Percentiles rank a stretch among this genome's conserved stretches.
phyloP scores from a whole-genome alignment of 2,797 vertebrate species.

The Microctenopoma steveboyesi region DNA sequence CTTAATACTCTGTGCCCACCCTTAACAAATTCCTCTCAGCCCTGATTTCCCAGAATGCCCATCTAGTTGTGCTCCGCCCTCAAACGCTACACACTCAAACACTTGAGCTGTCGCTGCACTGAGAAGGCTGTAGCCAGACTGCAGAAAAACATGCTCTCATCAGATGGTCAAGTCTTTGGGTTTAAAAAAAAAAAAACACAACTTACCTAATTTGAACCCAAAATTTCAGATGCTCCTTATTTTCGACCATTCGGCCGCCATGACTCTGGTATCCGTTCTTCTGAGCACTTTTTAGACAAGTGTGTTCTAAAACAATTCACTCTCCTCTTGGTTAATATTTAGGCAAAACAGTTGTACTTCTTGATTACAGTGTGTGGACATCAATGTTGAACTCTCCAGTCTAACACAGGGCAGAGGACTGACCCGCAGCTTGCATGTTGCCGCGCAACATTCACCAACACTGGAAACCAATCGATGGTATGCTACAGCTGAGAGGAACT shows the following conservation, averaged over 20 bases:
- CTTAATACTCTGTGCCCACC: not conserved
- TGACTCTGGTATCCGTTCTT: conserved; percentile 42
- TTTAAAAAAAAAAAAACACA: conserved; percentile 14
- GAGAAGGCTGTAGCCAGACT: not conserved
- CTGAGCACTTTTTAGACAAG: conserved; percentile 10
- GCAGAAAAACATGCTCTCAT: conserved; percentile 15
- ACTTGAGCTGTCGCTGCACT: conserved; percentile 1
- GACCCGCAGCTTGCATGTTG: conserved; percentile 62
- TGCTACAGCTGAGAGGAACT: conserved; percentile 64
- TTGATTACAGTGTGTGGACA: conserved; percentile 19
- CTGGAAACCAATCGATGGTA: conserved; percentile 71
- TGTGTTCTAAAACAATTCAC: conserved; percentile 27
- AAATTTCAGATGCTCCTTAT: conserved; percentile 33
- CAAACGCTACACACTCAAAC: conserved; percentile 18
- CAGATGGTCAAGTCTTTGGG: conserved; percentile 4
- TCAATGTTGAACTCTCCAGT: conserved; percentile 53
- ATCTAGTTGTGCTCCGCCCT: conserved; percentile 40
- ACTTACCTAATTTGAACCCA: conserved; percentile 63
- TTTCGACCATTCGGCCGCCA: conserved; percentile 19
- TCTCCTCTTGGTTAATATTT: conserved; percentile 35
- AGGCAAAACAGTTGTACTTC: conserved; percentile 29
- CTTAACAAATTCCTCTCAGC: conserved; percentile 15
- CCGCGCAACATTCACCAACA: conserved; percentile 43
- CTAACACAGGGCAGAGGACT: conserved; percentile 55
- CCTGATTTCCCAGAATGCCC: conserved; percentile 55